These are phyloP conservation scores for Eulacestoma nigropectus DNA, from an alignment of 2,113 vertebrate species.

Conservation along the genomic window DNA sequence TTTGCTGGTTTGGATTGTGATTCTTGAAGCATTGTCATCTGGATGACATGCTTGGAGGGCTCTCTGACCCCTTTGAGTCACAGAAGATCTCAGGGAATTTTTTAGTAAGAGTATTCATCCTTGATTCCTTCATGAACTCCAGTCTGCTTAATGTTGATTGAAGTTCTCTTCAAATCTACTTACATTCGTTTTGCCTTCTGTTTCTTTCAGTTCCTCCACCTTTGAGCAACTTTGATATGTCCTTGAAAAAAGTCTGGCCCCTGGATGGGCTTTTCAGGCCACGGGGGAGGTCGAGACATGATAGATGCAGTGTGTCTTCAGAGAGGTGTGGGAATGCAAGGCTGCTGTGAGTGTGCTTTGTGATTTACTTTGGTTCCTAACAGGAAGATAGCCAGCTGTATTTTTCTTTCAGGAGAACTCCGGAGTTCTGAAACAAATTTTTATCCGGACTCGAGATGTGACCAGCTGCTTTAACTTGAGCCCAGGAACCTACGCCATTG, in stretches of 20 bases:
- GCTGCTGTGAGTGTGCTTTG: background rate
- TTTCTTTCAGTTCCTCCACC: background rate
- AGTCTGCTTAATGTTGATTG: background rate
- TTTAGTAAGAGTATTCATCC: background rate
- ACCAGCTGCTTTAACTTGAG: constrained; percentile 30
- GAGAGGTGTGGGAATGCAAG: background rate
- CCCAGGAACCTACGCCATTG: constrained; percentile 59
- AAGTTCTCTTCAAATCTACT: background rate
- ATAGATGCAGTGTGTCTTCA: background rate
- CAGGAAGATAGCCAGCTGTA: background rate
- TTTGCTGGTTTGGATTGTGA: background rate
- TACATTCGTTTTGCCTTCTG: background rate
- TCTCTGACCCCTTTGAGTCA: background rate
- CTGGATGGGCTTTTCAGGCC: background rate
- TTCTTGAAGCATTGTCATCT: background rate
- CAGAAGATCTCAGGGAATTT: background rate
- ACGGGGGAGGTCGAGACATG: background rate
- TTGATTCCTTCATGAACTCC: background rate
- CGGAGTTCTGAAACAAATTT: background rate
- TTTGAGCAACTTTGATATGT: background rate
- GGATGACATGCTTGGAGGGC: background rate
- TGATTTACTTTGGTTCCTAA: constrained; percentile 1
- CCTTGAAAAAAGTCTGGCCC: background rate
- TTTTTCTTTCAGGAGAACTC: constrained; percentile 38
- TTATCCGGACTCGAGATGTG: constrained; percentile 11